A percentile compares a stretch with the other conserved stretches of the same genome.
Conservation (phyloP, 1,140 invertebrate genomes). For the Bursaphelenchus mucronatus region DNA sequence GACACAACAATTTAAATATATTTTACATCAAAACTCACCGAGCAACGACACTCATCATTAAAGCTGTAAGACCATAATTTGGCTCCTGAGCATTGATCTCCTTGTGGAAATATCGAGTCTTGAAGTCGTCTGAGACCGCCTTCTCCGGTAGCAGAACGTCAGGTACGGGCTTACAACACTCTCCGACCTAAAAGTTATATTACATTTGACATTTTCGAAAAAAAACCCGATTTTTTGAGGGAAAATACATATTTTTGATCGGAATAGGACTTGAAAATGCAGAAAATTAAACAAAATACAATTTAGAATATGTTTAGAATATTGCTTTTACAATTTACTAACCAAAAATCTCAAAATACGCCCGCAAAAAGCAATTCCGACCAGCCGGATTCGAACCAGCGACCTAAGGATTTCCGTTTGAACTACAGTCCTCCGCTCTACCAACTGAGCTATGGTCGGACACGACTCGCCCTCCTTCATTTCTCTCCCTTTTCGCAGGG, state of each 20-base stretch:
- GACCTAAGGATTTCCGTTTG: conserved; percentile 43
- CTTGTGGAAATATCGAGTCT: neutral
- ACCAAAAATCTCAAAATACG: too few species aligned
- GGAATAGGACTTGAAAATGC: neutral
- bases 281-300: too few species aligned
- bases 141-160: conserved; percentile 2
- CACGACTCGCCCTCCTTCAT: neutral
- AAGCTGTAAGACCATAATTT: conserved; percentile 18
- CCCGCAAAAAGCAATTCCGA: conserved; percentile 17
- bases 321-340: too few species aligned
- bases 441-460: conserved; percentile 36
- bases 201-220: neutral
- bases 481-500: neutral
- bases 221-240: neutral
- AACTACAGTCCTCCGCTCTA: conserved; percentile 40
- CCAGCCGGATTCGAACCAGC: conserved; percentile 54
- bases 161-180: neutral
- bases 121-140: neutral
- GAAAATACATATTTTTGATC: neutral
- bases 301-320: too few species aligned
- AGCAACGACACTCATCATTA: conserved; percentile 21
- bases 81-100: conserved; percentile 18
- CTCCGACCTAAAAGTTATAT: neutral
- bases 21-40: too few species aligned
- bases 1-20: too few species aligned